These are phyloP conservation scores for Microcebus ravelobensis DNA, from an alignment of 2,113 vertebrate species.

Conservation along the genomic window DNA sequence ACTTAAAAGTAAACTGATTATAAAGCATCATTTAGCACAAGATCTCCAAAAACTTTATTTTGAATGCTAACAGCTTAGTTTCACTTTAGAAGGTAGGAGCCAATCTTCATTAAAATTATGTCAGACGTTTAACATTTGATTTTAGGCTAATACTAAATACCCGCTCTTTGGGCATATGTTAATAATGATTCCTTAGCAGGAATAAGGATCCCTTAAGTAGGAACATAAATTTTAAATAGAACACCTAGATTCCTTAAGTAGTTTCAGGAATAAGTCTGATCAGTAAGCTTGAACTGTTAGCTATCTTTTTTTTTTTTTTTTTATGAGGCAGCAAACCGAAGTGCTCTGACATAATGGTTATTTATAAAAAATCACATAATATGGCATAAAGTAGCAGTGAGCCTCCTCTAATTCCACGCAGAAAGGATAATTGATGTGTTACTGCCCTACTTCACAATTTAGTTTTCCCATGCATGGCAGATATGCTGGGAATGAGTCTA, in stretches of 20 bases:
- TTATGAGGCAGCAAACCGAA: constrained; percentile 43
- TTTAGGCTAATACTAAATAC: neutral
- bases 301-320: constrained; percentile 36
- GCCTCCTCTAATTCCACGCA: fast-evolving
- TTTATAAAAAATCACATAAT: constrained; percentile 59
- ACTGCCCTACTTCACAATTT: constrained; percentile 40
- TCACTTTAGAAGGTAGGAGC: neutral
- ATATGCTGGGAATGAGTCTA: constrained; percentile 58
- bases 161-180: neutral
- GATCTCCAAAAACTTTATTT: neutral
- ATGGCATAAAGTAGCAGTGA: constrained; percentile 49
- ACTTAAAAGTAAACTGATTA: neutral
- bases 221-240: neutral
- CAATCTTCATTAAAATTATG: neutral
- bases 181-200: neutral
- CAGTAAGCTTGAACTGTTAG: constrained; percentile 20
- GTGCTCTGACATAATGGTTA: constrained; percentile 34
- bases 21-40: neutral
- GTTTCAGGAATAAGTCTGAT: constrained; percentile 47
- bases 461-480: constrained; percentile 47
- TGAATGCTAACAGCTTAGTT: neutral
- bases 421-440: constrained; percentile 44
- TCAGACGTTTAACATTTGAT: neutral
- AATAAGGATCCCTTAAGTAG: neutral
- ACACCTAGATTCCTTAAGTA: neutral